These are phyloP conservation scores for Pitta sordida DNA, from an alignment of 2,113 vertebrate species.

Conservation along the genomic window DNA sequence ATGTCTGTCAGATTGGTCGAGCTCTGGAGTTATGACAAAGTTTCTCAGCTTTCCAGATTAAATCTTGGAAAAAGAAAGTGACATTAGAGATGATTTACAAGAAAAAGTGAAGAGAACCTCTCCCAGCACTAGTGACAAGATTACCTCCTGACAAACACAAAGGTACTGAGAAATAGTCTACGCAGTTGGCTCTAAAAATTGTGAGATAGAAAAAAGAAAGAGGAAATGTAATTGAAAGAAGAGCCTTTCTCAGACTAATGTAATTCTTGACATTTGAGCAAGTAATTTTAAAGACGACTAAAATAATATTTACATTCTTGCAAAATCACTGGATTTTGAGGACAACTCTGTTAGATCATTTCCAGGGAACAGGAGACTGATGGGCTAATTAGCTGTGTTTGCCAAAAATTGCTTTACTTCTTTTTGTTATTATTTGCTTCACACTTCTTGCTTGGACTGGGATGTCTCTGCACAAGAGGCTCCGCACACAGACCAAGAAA, in stretches of 20 bases:
- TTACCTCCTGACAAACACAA: neutral
- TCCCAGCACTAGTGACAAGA: neutral
- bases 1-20: neutral
- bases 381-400: neutral
- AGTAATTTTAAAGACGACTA: slow-evolving; percentile 31
- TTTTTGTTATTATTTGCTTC: slow-evolving; percentile 11
- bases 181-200: neutral
- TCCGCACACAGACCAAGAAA: neutral
- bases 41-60: neutral
- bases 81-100: neutral
- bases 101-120: neutral
- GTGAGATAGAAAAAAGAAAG: neutral
- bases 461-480: neutral
- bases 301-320: slow-evolving; percentile 42
- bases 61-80: neutral
- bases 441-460: neutral
- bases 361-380: neutral
- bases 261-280: slow-evolving; percentile 42
- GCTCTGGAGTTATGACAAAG: neutral
- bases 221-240: neutral
- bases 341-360: neutral
- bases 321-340: slow-evolving; percentile 30
- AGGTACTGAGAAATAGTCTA: neutral
- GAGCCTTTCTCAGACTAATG: neutral
- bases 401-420: neutral